A percentile compares a stretch with the other conserved stretches of the same genome.
These are phyloP conservation scores for Rhynchophorus ferrugineus DNA, from an alignment of 1,140 invertebrate species.

Conservation along the genomic window DNA sequence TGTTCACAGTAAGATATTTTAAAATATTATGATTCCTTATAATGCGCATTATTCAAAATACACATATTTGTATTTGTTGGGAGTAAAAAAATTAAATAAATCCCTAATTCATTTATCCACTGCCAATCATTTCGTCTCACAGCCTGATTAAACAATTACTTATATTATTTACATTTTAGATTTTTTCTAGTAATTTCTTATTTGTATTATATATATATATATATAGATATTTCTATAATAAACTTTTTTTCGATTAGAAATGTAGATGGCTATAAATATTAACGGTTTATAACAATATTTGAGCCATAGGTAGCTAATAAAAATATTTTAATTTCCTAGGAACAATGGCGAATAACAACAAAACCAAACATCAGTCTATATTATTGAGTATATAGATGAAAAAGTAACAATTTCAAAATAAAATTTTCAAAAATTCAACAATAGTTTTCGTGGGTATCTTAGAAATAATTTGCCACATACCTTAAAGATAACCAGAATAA, in stretches of 20 bases:
- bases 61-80: background rate
- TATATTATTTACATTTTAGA: background rate
- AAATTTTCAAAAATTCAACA: too few species aligned
- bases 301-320: background rate
- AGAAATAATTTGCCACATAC: too few species aligned
- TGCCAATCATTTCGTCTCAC: background rate
- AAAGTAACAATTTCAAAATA: too few species aligned
- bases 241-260: background rate
- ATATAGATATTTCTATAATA: background rate
- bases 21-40: background rate
- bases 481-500: too few species aligned
- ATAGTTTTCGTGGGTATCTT: too few species aligned
- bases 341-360: too few species aligned
- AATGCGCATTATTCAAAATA: background rate
- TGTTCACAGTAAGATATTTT: slow-evolving; percentile 3
- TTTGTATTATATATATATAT: too few species aligned
- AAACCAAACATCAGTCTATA: background rate
- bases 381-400: background rate
- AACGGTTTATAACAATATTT: background rate
- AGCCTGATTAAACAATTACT: slow-evolving; percentile 8
- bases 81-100: slow-evolving; percentile 1
- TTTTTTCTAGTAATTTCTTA: too few species aligned
- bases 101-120: background rate
- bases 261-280: too few species aligned
- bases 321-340: background rate